Evolutionary conservation across 1,140 invertebrate genomes (phyloP).

Genomic region (Watersipora subatra): DNA sequence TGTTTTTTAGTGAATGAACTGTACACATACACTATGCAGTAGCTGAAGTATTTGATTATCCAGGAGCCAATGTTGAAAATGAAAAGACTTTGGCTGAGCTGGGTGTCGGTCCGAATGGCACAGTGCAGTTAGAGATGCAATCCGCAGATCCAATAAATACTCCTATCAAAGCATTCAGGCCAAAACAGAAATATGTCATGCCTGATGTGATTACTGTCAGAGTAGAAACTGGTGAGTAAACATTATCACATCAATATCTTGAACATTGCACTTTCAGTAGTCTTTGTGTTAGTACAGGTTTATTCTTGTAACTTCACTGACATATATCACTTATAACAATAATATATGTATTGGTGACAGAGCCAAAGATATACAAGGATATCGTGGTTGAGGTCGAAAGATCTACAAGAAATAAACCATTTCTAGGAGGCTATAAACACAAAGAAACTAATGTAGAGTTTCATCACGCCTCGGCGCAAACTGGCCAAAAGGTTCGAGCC

Average conservation of each 20-base stretch:
- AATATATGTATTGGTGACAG: too few relatives aligned
- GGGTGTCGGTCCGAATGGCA: constrained; percentile 39
- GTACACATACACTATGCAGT: too few relatives aligned
- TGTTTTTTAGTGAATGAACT: too few relatives aligned
- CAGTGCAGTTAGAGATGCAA: constrained; percentile 36
- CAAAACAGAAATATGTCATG: constrained; percentile 35
- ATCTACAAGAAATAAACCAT: constrained; percentile 31
- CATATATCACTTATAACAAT: too few relatives aligned
- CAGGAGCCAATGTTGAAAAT: constrained; percentile 27
- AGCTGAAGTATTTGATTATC: neutral
- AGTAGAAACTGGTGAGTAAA: constrained; percentile 28
- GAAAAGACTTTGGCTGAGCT: constrained; percentile 30
- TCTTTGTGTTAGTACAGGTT: neutral
- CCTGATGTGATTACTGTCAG: constrained; percentile 39
- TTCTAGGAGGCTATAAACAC: constrained; percentile 37
- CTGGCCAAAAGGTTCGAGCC: constrained; percentile 24
- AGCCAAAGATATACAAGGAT: constrained; percentile 19
- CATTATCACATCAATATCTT: neutral
- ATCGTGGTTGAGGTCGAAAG: constrained; percentile 39
- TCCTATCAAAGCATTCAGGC: constrained; percentile 33
- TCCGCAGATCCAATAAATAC: constrained; percentile 36
- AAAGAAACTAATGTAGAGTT: constrained; percentile 29
- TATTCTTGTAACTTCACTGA: neutral
- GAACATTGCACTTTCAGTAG: neutral
- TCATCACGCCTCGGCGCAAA: constrained; percentile 38